Conservation (phyloP, 2,113 vertebrate genomes). For the Limnothrissa miodon region DNA sequence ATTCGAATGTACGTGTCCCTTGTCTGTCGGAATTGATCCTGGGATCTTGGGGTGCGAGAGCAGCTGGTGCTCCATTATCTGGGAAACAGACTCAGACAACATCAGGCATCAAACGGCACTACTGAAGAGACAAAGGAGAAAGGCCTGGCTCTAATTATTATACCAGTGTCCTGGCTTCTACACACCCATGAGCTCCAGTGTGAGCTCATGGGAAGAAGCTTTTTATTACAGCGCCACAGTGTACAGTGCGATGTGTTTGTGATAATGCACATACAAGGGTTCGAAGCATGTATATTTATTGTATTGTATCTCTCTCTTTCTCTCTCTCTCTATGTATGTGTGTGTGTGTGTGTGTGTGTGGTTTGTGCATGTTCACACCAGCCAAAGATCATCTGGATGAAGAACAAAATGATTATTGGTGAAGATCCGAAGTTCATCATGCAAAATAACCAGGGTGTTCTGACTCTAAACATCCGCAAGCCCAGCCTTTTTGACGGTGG, state of each 20-base stretch:
- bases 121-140: neutral
- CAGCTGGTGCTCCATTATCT: neutral
- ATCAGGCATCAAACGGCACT: neutral
- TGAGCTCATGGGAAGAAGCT: neutral
- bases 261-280: neutral
- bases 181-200: neutral
- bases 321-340: slow-evolving; percentile 22
- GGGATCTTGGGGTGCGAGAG: neutral
- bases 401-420: slow-evolving; percentile 82
- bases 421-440: slow-evolving; percentile 85
- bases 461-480: slow-evolving; percentile 85
- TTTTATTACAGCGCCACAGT: neutral
- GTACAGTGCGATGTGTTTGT: too few species aligned
- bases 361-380: slow-evolving; percentile 29
- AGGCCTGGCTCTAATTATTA: neutral
- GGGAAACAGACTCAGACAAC: neutral
- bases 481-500: slow-evolving; percentile 79
- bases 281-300: neutral
- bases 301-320: neutral
- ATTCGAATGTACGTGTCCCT: neutral
- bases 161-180: neutral
- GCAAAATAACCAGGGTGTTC: slow-evolving; percentile 83
- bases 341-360: neutral
- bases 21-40: neutral
- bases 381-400: slow-evolving; percentile 87